Percentiles rank a stretch among this genome's conserved stretches.
These are phyloP conservation scores for Gobius niger DNA, from an alignment of 2,113 vertebrate species.

Conservation along the genomic window DNA sequence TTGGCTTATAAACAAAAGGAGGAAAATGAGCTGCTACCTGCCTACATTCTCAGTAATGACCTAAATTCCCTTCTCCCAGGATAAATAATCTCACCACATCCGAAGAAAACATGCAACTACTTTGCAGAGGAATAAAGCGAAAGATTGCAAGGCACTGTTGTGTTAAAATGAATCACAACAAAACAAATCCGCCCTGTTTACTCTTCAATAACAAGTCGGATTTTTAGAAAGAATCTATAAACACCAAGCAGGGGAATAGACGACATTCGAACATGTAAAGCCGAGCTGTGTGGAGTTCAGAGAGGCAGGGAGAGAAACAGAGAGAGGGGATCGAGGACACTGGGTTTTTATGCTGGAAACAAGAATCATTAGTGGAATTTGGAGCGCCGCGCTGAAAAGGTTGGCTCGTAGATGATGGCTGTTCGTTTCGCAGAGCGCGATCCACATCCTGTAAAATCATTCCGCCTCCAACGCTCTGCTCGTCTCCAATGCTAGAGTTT, in stretches of 20 bases:
- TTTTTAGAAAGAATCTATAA: not conserved
- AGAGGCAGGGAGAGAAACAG: slow-evolving; percentile 22
- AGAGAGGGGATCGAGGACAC: slow-evolving; percentile 24
- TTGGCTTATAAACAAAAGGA: too few species aligned
- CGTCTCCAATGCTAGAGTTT: not conserved
- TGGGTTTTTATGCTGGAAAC: slow-evolving; percentile 22
- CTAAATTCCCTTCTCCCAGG: too few species aligned
- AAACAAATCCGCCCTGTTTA: not conserved
- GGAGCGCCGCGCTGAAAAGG: slow-evolving; percentile 51
- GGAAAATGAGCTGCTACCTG: too few species aligned
- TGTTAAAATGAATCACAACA: not conserved
- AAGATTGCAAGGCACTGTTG: too few species aligned
- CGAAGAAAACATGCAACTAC: too few species aligned
- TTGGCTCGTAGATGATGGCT: slow-evolving; percentile 38
- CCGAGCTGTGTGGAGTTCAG: not conserved
- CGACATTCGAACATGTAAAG: not conserved
- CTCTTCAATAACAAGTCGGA: too few species aligned
- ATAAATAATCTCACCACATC: too few species aligned
- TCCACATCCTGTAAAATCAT: slow-evolving; percentile 16
- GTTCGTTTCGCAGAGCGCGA: slow-evolving; percentile 14
- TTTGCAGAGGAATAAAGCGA: too few species aligned
- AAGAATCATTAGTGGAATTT: slow-evolving; percentile 69
- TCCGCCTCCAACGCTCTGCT: slow-evolving; percentile 9
- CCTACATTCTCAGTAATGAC: too few species aligned
- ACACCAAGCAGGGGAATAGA: not conserved